These are phyloP conservation scores for Drosophila paranaensis DNA, from an alignment of 2,888 invertebrate species.

Conservation along the genomic window DNA sequence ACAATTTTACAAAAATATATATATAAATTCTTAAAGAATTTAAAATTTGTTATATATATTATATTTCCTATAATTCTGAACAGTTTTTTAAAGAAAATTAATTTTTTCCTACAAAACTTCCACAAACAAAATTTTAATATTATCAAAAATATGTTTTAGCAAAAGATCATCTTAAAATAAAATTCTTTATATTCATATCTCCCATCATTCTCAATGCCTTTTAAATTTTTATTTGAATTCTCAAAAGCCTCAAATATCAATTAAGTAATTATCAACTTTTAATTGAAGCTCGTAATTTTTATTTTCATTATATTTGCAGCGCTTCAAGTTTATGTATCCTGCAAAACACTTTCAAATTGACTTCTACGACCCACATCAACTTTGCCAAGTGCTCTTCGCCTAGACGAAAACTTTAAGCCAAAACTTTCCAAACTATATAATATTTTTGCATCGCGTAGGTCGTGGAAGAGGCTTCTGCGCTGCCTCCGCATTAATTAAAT, in stretches of 20 bases:
- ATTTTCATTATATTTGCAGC: neutral
- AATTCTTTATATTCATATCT: neutral
- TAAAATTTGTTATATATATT: no score
- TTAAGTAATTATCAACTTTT: conserved; percentile 8
- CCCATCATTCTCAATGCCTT: no score
- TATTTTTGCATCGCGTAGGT: conserved; percentile 30
- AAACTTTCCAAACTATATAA: conserved; percentile 40
- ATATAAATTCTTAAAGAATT: no score
- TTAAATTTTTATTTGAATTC: neutral
- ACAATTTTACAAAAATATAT: no score
- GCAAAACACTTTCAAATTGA: conserved; percentile 33
- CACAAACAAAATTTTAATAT: no score
- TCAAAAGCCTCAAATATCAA: neutral
- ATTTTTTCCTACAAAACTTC: no score
- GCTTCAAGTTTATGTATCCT: neutral
- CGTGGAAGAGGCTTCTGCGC: conserved; percentile 3
- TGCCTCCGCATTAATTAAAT: conserved; percentile 47
- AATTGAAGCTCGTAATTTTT: neutral
- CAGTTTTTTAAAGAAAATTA: no score
- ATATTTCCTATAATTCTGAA: no score
- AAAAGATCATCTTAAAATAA: no score
- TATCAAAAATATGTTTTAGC: no score
- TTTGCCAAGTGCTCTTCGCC: conserved; percentile 36
- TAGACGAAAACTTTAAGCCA: conserved; percentile 31
- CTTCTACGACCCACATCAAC: conserved; percentile 40